Evolutionary conservation across 1,140 invertebrate species (phyloP), one percentile per base, ranked within the genome.

Genomic region (Drosophila virilis): DNA sequence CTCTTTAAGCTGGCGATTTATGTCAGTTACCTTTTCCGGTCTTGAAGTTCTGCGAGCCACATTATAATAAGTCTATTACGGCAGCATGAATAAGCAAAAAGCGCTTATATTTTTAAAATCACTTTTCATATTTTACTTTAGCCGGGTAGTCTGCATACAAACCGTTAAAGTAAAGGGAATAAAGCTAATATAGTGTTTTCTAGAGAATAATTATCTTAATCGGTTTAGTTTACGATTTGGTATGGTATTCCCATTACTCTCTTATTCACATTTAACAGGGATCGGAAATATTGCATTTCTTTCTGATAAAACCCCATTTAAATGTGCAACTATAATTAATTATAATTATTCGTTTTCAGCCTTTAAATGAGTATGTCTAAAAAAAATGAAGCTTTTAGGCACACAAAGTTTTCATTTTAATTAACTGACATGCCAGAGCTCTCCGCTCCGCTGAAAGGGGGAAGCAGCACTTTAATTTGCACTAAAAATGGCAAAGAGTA

Each of bases 11-110:
- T 35, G 57, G 52, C 68, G 77, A 76, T 78, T 78, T 78, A 67
- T 71, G 73, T 78, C 74, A 76, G 74, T 78, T 78, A 70, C 64
- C 72, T 67, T 77, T 74, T 74, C 72, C 72, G 65, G 59, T 43
- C 52, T 59, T 74, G 8, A 62, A 72, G 61, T 37, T 43, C 12
- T 48, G 4, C 48, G 8, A 55, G 42, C 48, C 57, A 55, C 28
- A 15, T 33, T 48, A 17, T 13, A 33, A 61, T 61, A 74, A 74
- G 65, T 37, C 59, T 22, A 28, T 61, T 61, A 60, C 15, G 9
- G 13, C 13, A 35, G 15, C 42, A 5, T 17, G 51, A 58, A 43
- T 43, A 22, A 48, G 32, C 45, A 61, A 35, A 61, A 38, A 10
- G 42, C 42, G 57, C 42, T 33, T 17, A 46, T 12, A 59, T 42